Evolutionary conservation across 2,888 invertebrate species (phyloP), one percentile per base, ranked within the genome.

Genomic region (Oeneis ivallda): DNA sequence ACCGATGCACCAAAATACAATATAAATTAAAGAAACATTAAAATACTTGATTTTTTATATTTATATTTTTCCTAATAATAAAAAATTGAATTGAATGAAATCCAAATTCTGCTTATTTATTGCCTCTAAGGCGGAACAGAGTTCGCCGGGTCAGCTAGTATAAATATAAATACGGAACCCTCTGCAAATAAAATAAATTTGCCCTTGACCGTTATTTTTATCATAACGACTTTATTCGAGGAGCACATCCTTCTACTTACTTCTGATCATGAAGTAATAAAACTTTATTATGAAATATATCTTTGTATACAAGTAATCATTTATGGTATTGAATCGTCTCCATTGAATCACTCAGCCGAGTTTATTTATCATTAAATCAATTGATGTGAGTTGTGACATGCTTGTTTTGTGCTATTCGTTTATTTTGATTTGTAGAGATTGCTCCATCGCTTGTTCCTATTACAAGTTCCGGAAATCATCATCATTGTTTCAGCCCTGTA

Each of bases 351-450:
- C 72, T 74, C 66, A 64, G 67, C 64, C 71, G 71, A 70, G 71
- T 74, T 75, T 73, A 74, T 66, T 68, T 71, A 69, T 73, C 75
- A 70, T 75, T 74, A 75, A 71, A 71, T 68, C 74, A 75, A 75
- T 75, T 75, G 75, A 69, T 68, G 57, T 65, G 67, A 62, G 75
- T 68, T 68, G 57, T 65, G 67, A 62, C 64, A 67, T 67, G 65
- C 69, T 68, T 71, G 65, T 67, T 69, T 41, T 65, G 61, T 67
- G 43, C 64, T 67, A 63, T 66, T 62, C 64, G 47, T 62, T 67
- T 70, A 62, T 62, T 65, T 62, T 65, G 45, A 52, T 47, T 32
- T 47, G 39, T 52, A 59, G 50, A 58, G 41, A 39, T 66, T 62
- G 53, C 26, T 54, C 6, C 58, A 34, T 13, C 39, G 17, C 34